Evolutionary conservation across 2,797 vertebrate genomes (phyloP).

Genomic region (Characodon lateralis): DNA sequence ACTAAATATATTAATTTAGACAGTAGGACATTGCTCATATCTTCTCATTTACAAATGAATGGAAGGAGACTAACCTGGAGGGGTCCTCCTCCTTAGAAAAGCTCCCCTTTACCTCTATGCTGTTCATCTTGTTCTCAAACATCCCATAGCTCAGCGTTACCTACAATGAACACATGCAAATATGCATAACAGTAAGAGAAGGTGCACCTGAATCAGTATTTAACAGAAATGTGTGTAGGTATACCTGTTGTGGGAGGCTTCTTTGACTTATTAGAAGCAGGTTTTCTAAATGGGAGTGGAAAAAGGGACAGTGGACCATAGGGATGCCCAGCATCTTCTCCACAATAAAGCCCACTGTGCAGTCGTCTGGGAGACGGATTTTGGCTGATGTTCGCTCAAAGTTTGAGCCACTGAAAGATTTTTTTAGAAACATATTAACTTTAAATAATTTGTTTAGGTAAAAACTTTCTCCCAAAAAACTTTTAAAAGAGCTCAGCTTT

Average conservation of each 20-base stretch:
- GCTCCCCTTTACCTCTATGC: slow-evolving; percentile 84
- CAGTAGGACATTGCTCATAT: background rate
- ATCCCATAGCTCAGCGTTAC: slow-evolving; percentile 92
- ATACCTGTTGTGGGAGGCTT: slow-evolving; percentile 73
- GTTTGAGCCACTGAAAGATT: slow-evolving; percentile 75
- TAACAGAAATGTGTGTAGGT: background rate
- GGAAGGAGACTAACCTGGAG: slow-evolving; percentile 82
- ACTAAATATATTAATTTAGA: slow-evolving; percentile 1
- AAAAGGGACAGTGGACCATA: slow-evolving; percentile 85
- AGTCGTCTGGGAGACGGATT: slow-evolving; percentile 92
- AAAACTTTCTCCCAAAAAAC: background rate
- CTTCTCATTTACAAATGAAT: slow-evolving; percentile 1
- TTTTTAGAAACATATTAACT: background rate
- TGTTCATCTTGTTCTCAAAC: slow-evolving; percentile 91
- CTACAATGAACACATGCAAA: slow-evolving; percentile 66
- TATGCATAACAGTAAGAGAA: background rate
- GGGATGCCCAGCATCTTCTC: slow-evolving; percentile 84
- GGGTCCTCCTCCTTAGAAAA: slow-evolving; percentile 88
- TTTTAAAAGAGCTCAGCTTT: slow-evolving; percentile 17
- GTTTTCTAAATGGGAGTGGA: slow-evolving; percentile 94
- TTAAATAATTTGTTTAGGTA: background rate
- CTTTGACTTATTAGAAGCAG: slow-evolving; percentile 82
- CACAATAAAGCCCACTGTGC: slow-evolving; percentile 91
- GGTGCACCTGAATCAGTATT: background rate
- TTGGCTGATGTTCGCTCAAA: slow-evolving; percentile 86